These are phyloP conservation scores for Cryptocheilus praepositus DNA, from an alignment of 2,888 invertebrate species.

Conservation along the genomic window DNA sequence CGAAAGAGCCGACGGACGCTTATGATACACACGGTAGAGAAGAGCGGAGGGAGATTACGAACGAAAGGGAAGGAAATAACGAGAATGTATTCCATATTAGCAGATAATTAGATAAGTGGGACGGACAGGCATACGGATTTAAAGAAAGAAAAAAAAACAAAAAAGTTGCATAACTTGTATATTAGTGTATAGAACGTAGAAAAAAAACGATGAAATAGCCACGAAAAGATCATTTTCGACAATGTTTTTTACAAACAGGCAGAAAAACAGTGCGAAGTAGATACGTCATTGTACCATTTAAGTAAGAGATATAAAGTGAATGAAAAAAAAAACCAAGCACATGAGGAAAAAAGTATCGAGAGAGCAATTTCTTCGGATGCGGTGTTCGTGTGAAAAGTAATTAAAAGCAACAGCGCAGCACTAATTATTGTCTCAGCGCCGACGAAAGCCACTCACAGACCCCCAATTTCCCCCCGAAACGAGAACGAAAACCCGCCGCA, in stretches of 20 bases:
- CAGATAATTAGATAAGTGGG: conserved; percentile 72
- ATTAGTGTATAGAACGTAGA: conserved; percentile 75
- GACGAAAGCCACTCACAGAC: conserved; percentile 5
- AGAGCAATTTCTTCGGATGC: conserved; percentile 42
- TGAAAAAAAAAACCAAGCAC: background rate
- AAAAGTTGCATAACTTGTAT: conserved; percentile 74
- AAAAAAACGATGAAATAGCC: conserved; percentile 66
- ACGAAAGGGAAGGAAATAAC: conserved; percentile 20
- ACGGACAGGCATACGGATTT: conserved; percentile 68
- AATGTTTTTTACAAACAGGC: conserved; percentile 74
- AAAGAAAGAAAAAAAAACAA: conserved; percentile 31
- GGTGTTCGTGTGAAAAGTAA: conserved; percentile 44
- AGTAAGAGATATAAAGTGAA: conserved; percentile 32
- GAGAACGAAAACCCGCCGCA: too few species aligned
- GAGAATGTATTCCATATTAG: conserved; percentile 67
- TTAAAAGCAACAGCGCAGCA: conserved; percentile 12
- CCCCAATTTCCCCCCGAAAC: too few species aligned
- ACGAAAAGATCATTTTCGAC: conserved; percentile 73
- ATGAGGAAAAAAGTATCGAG: conserved; percentile 33
- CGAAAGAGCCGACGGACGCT: conserved; percentile 43
- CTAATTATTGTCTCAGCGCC: too few species aligned
- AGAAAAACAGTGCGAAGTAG: conserved; percentile 65
- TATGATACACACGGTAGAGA: conserved; percentile 50
- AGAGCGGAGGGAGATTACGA: conserved; percentile 42
- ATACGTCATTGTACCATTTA: conserved; percentile 63